These are phyloP conservation scores for Myotis planiceps DNA, from an alignment of 2,797 vertebrate genomes.

Conservation along the genomic window DNA sequence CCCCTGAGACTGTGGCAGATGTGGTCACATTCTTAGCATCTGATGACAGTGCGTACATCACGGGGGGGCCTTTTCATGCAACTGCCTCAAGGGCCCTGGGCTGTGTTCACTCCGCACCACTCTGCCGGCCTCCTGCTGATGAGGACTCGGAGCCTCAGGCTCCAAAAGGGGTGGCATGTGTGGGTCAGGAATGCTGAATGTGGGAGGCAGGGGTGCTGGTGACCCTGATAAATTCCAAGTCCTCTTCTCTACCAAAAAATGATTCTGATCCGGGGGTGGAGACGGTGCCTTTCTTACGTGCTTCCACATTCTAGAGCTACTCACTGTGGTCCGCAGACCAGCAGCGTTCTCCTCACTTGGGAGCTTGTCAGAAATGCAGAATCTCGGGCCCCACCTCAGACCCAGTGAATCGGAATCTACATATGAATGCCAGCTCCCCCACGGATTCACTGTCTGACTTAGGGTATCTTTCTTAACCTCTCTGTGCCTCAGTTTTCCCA, in stretches of 20 bases:
- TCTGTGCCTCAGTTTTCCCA: not conserved
- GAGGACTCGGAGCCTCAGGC: conserved; percentile 71
- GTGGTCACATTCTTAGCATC: conserved; percentile 93
- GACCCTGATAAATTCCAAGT: conserved; percentile 81
- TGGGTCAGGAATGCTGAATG: conserved; percentile 69
- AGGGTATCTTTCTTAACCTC: not conserved
- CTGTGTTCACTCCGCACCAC: conserved; percentile 15
- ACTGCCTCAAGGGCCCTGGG: conserved; percentile 59
- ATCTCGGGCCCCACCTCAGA: not conserved
- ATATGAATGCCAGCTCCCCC: not conserved
- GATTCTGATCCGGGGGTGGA: not conserved
- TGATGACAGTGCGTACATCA: conserved; percentile 91
- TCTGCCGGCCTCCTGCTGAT: conserved; percentile 45
- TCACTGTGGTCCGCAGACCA: not conserved
- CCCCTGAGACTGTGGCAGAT: conserved; percentile 89
- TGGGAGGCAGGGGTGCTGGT: conserved; percentile 71
- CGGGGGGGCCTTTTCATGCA: conserved; percentile 82
- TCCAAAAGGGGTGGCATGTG: conserved; percentile 61
- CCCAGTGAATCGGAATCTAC: not conserved
- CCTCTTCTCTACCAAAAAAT: conserved; percentile 72
- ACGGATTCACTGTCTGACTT: not conserved
- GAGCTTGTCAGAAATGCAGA: not conserved
- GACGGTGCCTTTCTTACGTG: not conserved
- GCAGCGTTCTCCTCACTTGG: not conserved
- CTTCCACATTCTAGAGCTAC: not conserved